Evolutionary conservation across 2,888 invertebrate genomes (phyloP).

Genomic region (Linnaemya vulpina): DNA sequence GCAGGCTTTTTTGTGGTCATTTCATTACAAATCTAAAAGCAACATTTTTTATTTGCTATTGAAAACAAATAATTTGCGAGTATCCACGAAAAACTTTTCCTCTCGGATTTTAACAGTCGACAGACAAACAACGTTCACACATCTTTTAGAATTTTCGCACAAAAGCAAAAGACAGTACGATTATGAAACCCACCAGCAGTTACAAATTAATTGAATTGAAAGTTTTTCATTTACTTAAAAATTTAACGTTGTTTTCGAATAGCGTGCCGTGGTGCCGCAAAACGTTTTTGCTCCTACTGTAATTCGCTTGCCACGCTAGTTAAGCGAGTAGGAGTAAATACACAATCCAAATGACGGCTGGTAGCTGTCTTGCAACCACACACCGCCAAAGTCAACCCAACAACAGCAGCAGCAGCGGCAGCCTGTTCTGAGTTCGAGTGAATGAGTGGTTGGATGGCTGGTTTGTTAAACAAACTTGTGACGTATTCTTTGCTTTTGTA

Average conservation of each 20-base stretch:
- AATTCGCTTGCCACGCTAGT: conserved; percentile 42
- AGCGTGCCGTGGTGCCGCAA: conserved; percentile 39
- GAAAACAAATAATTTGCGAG: conserved; percentile 16
- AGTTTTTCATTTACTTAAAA: conserved; percentile 62
- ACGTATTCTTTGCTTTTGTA: conserved; percentile 1
- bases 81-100: conserved; percentile 16
- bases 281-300: background rate
- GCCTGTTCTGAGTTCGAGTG: conserved; percentile 5
- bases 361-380: conserved; percentile 33
- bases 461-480: conserved; percentile 43
- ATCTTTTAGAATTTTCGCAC: background rate
- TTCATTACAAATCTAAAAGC: too few relatives aligned
- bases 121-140: background rate
- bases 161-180: conserved; percentile 30
- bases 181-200: conserved; percentile 58
- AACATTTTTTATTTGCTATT: background rate
- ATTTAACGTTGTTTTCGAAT: conserved; percentile 60
- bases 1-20: too few relatives aligned
- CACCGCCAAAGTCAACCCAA: conserved; percentile 6
- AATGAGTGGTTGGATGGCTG: conserved; percentile 8
- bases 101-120: conserved; percentile 4
- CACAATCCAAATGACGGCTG: conserved; percentile 30
- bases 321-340: conserved; percentile 7
- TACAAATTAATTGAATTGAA: conserved; percentile 65
- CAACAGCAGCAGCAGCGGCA: background rate